Evolutionary conservation across 2,888 invertebrate species (phyloP), one percentile per base, ranked within the genome.

Genomic region (Lasioglossum pauxillum): DNA sequence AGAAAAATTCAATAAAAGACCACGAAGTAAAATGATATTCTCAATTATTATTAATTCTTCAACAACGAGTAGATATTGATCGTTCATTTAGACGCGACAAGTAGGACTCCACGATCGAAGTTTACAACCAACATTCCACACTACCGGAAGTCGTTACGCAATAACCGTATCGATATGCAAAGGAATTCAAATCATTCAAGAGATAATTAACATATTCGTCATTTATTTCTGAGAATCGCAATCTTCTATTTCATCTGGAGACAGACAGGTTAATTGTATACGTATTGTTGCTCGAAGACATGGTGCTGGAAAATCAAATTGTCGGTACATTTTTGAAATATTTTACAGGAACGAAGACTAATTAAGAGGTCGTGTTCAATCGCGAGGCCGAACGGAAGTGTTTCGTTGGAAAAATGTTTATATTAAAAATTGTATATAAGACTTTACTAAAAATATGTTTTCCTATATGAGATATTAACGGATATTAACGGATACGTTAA

Each of bases 31-130:
- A 44, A 3, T 67, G 0, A 60, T 27, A 27, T 60, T 60, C 14
- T 1, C 1, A 23, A 35, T 67, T 64, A 16, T 10, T 12, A 16
- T 53, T 53, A 27, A 14, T 31, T 23, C 53, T 53, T 71, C 78
- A 78, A 78, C 78, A 78, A 78, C 71, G 71, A 78, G 78, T 19
- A 53, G 27, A 38, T 16, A 27, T 5, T 41, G 35, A 71, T 41
- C 44, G 41, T 41, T 16, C 44, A 60, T 75, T 23, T 12, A 27
- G 44, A 78, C 38, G 2, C n/a, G 35, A n/a, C 10, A 31, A 31
- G 7, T 41, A 14, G 46, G 23, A 41, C 23, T n/a, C 12, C 69
- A 14, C 38, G 77, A 49, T 38, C 49, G 38, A 69, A 16, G 35
- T 35, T 69, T 27, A 49, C 35, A 35, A 38, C 16, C 14, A 49